Conservation (phyloP, 1,140 invertebrate species). For the Planococcus citri region DNA sequence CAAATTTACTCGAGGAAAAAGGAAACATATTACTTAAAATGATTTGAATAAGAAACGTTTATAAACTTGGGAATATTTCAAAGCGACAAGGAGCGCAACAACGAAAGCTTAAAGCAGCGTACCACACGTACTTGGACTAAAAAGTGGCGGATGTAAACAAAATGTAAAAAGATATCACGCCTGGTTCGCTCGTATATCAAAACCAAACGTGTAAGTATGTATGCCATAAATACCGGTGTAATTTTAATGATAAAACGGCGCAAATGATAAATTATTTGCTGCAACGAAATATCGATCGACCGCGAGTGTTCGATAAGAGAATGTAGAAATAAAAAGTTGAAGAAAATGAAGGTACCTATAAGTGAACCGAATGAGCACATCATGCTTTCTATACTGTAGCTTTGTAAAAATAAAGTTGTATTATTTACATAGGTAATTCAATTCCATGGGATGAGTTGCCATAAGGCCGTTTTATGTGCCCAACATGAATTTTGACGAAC, state of each 20-base stretch:
- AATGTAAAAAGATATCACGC: background rate
- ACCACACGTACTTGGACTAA: background rate
- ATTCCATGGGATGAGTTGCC: no score
- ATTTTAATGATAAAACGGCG: background rate
- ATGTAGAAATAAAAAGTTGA: no score
- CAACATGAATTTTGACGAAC: no score
- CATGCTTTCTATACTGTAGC: no score
- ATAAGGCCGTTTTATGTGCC: no score
- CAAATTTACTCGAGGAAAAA: slow-evolving; percentile 1
- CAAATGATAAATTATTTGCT: background rate
- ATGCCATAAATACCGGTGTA: background rate
- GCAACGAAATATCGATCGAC: background rate
- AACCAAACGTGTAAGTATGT: background rate
- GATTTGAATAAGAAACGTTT: background rate
- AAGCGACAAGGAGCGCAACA: no score
- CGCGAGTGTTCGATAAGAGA: no score
- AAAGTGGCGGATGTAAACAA: background rate
- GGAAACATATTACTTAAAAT: background rate
- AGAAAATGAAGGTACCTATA: no score
- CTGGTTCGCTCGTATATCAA: background rate
- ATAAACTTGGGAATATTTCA: background rate
- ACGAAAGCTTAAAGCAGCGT: no score
- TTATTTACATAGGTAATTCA: no score
- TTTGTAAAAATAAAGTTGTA: no score
- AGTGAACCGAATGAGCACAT: no score